Evolutionary conservation across 1,140 invertebrate species (phyloP).

Genomic region (Drosophila baimaii): DNA sequence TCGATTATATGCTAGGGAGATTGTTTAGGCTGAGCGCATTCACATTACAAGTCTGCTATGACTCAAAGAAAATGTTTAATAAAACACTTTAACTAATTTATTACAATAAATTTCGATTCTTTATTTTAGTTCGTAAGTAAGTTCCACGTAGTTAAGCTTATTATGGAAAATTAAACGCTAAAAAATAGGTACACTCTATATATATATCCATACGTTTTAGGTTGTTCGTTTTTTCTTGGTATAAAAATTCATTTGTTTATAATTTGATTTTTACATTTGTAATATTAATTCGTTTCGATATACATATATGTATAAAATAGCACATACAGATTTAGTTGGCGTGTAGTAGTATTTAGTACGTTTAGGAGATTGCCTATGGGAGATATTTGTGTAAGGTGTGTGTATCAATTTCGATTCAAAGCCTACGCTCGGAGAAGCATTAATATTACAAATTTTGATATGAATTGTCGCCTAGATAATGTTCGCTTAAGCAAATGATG

Average conservation of each 20-base stretch:
- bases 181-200: constrained; percentile 60
- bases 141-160: constrained; percentile 50
- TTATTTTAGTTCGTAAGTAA: constrained; percentile 46
- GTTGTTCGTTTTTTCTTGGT: constrained; percentile 66
- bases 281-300: constrained; percentile 33
- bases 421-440: constrained; percentile 47
- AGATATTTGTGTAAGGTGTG: constrained; percentile 52
- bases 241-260: constrained; percentile 63
- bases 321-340: constrained; percentile 60
- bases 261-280: constrained; percentile 41
- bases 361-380: constrained; percentile 72
- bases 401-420: constrained; percentile 46
- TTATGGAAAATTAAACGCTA: constrained; percentile 49
- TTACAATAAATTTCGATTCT: constrained; percentile 44
- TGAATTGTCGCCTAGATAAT: constrained; percentile 56
- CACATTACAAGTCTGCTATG: too few relatives aligned
- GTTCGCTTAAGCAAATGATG: constrained; percentile 60
- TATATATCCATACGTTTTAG: constrained; percentile 30
- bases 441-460: constrained; percentile 55
- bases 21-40: too few relatives aligned
- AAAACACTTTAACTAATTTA: constrained; percentile 9
- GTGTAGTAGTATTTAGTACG: constrained; percentile 32
- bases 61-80: neutral
- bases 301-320: constrained; percentile 60
- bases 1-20: too few relatives aligned